Base-by-base conservation (phyloP, 1,140 invertebrate genomes). In the Drosophila sulfurigaster region DNA sequence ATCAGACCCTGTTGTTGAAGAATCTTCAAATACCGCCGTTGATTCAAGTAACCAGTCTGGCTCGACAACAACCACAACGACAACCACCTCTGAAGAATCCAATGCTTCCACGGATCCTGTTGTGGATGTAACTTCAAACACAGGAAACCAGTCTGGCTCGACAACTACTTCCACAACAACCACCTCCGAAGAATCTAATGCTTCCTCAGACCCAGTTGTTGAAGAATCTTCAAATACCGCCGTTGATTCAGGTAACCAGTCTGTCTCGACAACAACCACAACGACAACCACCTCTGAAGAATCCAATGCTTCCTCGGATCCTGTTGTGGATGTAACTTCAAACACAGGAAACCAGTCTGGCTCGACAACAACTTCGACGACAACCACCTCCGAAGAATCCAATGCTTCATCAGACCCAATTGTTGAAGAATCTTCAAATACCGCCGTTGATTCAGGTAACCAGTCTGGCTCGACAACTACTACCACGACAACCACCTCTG, bases 41-140 rank as follows among this genome's bases (percentile, higher is more conserved):
- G 6, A 35, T 8, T 35, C 51, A 13, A 28, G 51, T 1, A 54
- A 54, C n/a, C 28, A 54, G 2, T 54, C 51, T 32, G 51, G 51
- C 30, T 54, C 51, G 2, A 54, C 28, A 54, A 54, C 51, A 13
- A 54, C 51, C n/a, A 54, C 51, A 30, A 54, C 51, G 11, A 54
- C 51, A 28, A 51, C 48, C 6, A 51, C 48, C 5, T 51, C 66
- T 3, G 28, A 59, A n/a, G 30, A 58, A 1, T 46, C 16, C 1
- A 28, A 15, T 3, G 7, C 20, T 4, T 6, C 43, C 4, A 5
- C 15, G 0, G 8, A 20, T 0, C 64, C 64, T 3, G 52, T 43
- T 46, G 45, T 16, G 1, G 43, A 57, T 6, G 41, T 5, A 0
- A 48, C 20, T 2, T 3, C 32, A 2, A 46, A 30, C 28, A 20